Evolutionary conservation across 2,888 invertebrate species (phyloP).

Genomic region (Eristalis tenax): DNA sequence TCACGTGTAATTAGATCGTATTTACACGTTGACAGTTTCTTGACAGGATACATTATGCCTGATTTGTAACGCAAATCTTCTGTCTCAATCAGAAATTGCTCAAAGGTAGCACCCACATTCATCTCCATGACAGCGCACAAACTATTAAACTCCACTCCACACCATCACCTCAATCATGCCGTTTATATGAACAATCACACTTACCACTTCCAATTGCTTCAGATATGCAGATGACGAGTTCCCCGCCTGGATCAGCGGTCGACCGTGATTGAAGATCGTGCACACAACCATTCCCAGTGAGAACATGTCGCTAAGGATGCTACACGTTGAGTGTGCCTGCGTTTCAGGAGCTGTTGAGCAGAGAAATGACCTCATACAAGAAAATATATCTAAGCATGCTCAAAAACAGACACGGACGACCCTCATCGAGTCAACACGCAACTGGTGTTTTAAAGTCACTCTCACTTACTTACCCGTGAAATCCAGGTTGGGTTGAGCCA

Average conservation of each 20-base stretch:
- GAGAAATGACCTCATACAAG: background rate
- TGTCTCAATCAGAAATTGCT: no score
- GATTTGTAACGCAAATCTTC: no score
- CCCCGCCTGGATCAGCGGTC: slow-evolving; percentile 93
- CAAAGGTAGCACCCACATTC: background rate
- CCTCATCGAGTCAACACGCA: slow-evolving; percentile 32
- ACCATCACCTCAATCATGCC: background rate
- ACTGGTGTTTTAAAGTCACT: background rate
- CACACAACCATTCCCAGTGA: slow-evolving; percentile 97
- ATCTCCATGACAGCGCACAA: background rate
- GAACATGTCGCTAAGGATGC: slow-evolving; percentile 97
- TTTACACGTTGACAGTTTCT: no score
- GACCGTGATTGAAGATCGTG: slow-evolving; percentile 95
- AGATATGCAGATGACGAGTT: slow-evolving; percentile 93
- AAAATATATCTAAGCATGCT: slow-evolving; percentile 2
- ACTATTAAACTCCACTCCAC: background rate
- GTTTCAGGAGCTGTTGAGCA: slow-evolving; percentile 92
- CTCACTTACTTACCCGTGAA: slow-evolving; percentile 86
- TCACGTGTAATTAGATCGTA: no score
- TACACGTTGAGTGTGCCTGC: slow-evolving; percentile 90
- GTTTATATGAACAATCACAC: slow-evolving; percentile 76
- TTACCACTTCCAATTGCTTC: slow-evolving; percentile 95
- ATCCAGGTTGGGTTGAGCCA: slow-evolving; percentile 97
- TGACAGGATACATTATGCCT: no score
- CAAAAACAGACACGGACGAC: background rate